Percentiles rank a stretch among this genome's conserved stretches.
These are phyloP conservation scores for Arrhamphus sclerolepis DNA, from an alignment of 2,797 vertebrate genomes.

Conservation along the genomic window DNA sequence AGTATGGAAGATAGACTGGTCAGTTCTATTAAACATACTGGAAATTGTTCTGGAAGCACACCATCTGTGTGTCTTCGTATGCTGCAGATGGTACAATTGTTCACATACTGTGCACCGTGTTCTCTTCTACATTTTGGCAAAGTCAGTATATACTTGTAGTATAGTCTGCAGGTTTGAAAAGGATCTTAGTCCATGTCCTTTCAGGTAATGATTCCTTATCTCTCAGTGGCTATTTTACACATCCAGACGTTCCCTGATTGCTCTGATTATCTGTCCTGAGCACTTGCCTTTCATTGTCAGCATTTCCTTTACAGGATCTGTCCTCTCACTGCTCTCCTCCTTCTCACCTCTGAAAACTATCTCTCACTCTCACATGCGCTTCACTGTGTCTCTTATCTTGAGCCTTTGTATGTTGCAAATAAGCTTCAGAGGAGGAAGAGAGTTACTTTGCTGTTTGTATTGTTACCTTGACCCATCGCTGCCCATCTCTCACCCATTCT, in stretches of 20 bases:
- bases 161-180: too few relatives aligned
- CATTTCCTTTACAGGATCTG: slow-evolving; percentile 37
- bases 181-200: background rate
- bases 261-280: slow-evolving; percentile 47
- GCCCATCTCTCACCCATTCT: slow-evolving; percentile 37
- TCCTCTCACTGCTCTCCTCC: slow-evolving; percentile 6
- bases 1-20: too few relatives aligned
- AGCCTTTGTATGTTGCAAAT: slow-evolving; percentile 57
- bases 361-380: slow-evolving; percentile 8
- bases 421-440: slow-evolving; percentile 31
- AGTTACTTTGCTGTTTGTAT: slow-evolving; percentile 33
- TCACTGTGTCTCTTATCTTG: slow-evolving; percentile 48
- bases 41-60: too few relatives aligned
- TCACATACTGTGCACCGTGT: too few relatives aligned
- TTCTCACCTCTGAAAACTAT: slow-evolving; percentile 29
- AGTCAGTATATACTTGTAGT: too few relatives aligned
- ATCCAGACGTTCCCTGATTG: slow-evolving; percentile 36
- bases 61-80: too few relatives aligned
- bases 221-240: slow-evolving; percentile 20
- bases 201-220: slow-evolving; percentile 24
- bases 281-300: slow-evolving; percentile 49
- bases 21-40: too few relatives aligned
- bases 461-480: slow-evolving; percentile 43
- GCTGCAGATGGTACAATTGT: too few relatives aligned
- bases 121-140: too few relatives aligned